phyloP scores from a whole-genome alignment of 2,888 invertebrate species.

The Synanthedon formicaeformis region DNA sequence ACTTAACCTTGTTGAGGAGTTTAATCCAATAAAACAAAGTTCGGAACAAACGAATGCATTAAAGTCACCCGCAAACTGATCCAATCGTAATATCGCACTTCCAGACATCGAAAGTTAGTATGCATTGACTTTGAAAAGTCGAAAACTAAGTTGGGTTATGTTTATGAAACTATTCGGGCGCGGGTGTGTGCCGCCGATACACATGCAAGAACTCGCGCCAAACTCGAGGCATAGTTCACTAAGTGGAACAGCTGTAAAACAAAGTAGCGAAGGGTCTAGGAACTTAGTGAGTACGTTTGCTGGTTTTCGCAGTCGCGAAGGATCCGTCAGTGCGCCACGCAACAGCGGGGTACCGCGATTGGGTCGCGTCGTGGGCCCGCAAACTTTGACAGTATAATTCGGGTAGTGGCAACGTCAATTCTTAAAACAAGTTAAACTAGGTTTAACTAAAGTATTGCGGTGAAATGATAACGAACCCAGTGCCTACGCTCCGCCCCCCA shows the following conservation, averaged over 20 bases:
- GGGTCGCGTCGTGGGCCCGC: constrained; percentile 15
- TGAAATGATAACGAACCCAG: constrained; percentile 56
- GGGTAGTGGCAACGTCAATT: constrained; percentile 36
- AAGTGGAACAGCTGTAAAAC: constrained; percentile 71
- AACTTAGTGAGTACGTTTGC: constrained; percentile 63
- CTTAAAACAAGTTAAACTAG: constrained; percentile 66
- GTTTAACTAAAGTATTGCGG: constrained; percentile 63
- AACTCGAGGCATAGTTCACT: constrained; percentile 69
- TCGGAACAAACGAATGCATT: constrained; percentile 68
- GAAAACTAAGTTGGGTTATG: constrained; percentile 71
- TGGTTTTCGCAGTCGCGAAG: constrained; percentile 44
- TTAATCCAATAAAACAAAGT: constrained; percentile 64
- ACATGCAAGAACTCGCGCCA: constrained; percentile 69
- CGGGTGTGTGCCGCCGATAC: constrained; percentile 67
- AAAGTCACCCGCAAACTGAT: constrained; percentile 64
- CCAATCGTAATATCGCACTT: constrained; percentile 68
- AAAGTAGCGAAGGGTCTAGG: constrained; percentile 71
- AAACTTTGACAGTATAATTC: constrained; percentile 59
- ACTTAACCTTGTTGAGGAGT: constrained; percentile 56
- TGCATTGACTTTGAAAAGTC: constrained; percentile 72
- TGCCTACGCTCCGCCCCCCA: constrained; percentile 43
- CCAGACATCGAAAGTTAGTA: constrained; percentile 70
- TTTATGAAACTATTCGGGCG: constrained; percentile 70
- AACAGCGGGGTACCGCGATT: constrained; percentile 15
- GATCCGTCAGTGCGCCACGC: constrained; percentile 25